Conservation (phyloP, 2,113 vertebrate genomes). For the Onychostruthus taczanowskii region DNA sequence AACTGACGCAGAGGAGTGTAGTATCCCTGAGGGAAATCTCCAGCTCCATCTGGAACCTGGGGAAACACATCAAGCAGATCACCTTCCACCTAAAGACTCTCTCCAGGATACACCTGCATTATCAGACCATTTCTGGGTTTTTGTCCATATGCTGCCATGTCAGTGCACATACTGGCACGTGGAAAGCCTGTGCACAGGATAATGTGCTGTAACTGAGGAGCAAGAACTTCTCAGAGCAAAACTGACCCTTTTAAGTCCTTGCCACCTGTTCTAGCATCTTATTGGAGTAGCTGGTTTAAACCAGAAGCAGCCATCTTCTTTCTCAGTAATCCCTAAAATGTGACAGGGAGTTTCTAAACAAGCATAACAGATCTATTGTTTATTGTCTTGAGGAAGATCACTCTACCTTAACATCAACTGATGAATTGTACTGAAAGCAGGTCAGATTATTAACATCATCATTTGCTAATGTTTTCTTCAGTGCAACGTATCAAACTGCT, state of each 20-base stretch:
- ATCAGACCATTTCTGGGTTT: neutral
- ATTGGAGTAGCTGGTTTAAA: neutral
- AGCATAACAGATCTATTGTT: neutral
- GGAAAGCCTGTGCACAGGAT: neutral
- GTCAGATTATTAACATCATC: neutral
- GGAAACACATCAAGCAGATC: neutral
- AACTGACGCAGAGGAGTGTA: slow-evolving; percentile 53
- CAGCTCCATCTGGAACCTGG: slow-evolving; percentile 63
- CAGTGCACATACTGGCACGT: accelerated
- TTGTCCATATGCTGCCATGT: neutral
- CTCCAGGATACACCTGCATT: neutral
- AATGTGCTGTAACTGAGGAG: neutral
- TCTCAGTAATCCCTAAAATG: neutral
- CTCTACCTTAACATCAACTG: neutral
- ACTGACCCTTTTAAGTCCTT: neutral
- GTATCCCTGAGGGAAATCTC: slow-evolving; percentile 64
- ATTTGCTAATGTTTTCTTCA: neutral
- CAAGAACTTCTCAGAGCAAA: neutral
- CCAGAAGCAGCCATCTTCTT: neutral
- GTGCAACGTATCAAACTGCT: neutral
- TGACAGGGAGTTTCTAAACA: neutral
- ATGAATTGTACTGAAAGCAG: neutral
- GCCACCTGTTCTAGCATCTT: neutral
- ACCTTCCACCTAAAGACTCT: neutral
- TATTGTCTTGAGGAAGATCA: neutral